Percentiles rank a stretch among this genome's conserved stretches.
These are phyloP conservation scores for Pterostichus niger DNA, from an alignment of 2,888 invertebrate genomes.

Conservation along the genomic window DNA sequence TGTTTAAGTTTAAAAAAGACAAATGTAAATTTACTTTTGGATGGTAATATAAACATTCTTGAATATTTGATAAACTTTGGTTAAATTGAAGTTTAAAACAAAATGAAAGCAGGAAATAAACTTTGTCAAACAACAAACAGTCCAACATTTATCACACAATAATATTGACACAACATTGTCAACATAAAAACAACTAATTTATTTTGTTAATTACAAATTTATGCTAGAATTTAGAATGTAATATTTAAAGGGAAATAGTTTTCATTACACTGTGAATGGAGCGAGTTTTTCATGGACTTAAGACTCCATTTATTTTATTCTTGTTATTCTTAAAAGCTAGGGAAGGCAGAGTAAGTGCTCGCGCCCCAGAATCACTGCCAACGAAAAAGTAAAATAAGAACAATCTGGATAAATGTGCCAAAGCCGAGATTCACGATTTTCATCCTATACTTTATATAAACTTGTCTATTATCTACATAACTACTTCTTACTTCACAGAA, in stretches of 20 bases:
- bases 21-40: neutral
- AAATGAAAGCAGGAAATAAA: too few species aligned
- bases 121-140: too few species aligned
- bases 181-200: too few species aligned
- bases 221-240: neutral
- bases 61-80: neutral
- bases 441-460: neutral
- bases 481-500: too few species aligned
- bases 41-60: neutral
- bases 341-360: neutral
- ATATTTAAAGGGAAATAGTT: slow-evolving; percentile 12
- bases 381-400: slow-evolving; percentile 13
- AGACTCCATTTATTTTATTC: slow-evolving; percentile 19
- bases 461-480: neutral
- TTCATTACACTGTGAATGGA: neutral
- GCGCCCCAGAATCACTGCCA: slow-evolving; percentile 18
- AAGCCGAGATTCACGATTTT: neutral
- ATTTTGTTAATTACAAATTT: neutral
- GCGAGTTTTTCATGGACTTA: slow-evolving; percentile 14
- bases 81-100: too few species aligned
- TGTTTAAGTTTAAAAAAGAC: too few species aligned
- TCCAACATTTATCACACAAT: too few species aligned
- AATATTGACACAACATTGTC: too few species aligned
- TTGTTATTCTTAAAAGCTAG: slow-evolving; percentile 37
- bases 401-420: slow-evolving; percentile 20